Evolutionary conservation across 2,888 invertebrate genomes (phyloP), one percentile per base, ranked within the genome.

Genomic region (Drosophila fulvimacula): DNA sequence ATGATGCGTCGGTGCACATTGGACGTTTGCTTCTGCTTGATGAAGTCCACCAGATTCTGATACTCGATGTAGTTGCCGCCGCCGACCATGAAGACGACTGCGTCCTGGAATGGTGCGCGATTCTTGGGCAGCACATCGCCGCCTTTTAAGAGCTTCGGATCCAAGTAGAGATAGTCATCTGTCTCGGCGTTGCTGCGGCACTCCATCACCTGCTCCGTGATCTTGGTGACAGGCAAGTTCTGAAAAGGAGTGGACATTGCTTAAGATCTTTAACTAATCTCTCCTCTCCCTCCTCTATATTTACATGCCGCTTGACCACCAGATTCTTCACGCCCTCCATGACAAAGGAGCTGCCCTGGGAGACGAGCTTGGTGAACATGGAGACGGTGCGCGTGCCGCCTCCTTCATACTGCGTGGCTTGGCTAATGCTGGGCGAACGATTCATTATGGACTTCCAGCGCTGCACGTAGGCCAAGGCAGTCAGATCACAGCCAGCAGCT

Each of bases 251-350:
- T 11, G 1, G 21, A 21, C 13, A 32, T 32, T 9, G n/a, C 3
- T n/a, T 2, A 11, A 30, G 3, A 11, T 30, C 11, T 3, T 3
- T n/a, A n/a, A 5, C 19, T 13, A 13, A 19, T 19, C 41, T 21
- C n/a, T 52, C 3, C n/a, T 52, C 3, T 11, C 36, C 5, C 15
- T 9, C 5, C 3, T 24, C 5, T 41, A 11, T 17, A 94, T 96
- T 95, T 92, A 97, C 97, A 93, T 99, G 99, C 93, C 97, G 96
- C 93, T 99, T 99, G 10, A 99, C 97, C 19, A 99, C 99, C 87
- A 99, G 95, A 94, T 99, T 99, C 93, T 99, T 98, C 0, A 99
- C 99, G 39, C 99, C 99, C 93, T 99, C 99, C 99, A 99, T 99
- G 0, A 99, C 98, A 92, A 99, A 99, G 38, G 98, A 97, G 0